A percentile compares a stretch with the other conserved stretches of the same genome.
Conservation (phyloP, 2,888 invertebrate species). For the Trypoxylon attenuatum region DNA sequence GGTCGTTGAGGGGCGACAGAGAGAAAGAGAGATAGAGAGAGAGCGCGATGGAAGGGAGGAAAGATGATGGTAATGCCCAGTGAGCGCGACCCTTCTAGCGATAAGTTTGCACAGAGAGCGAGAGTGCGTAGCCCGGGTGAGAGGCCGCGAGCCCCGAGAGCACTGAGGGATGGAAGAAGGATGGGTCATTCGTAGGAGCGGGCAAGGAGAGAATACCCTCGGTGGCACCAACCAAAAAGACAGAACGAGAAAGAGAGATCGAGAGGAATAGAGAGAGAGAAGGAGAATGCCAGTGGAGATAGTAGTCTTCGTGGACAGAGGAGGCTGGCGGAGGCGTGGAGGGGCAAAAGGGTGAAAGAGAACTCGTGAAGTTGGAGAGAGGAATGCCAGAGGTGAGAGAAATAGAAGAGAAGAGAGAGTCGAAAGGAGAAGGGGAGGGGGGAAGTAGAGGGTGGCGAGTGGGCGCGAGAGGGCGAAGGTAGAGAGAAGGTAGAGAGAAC, state of each 20-base stretch:
- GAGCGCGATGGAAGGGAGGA: constrained; percentile 12
- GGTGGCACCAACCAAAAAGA: no score
- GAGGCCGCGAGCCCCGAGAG: constrained; percentile 14
- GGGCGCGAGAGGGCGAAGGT: constrained; percentile 1
- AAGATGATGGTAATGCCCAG: constrained; percentile 28
- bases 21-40: constrained; percentile 2
- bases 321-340: constrained; percentile 13
- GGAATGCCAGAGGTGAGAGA: constrained; percentile 20
- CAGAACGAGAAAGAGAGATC: constrained; percentile 3
- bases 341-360: constrained; percentile 32
- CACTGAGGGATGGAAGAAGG: not conserved
- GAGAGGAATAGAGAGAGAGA: constrained; percentile 9
- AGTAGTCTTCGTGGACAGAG: not conserved
- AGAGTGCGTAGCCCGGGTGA: constrained; percentile 52
- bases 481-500: not conserved
- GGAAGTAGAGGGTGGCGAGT: constrained; percentile 7
- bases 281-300: not conserved
- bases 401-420: constrained; percentile 11
- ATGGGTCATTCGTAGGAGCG: not conserved
- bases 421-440: constrained; percentile 6
- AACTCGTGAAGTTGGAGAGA: constrained; percentile 10
- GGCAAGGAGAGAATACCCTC: constrained; percentile 22
- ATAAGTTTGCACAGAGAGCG: constrained; percentile 57
- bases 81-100: constrained; percentile 44
- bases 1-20: not conserved